Evolutionary conservation across 2,797 vertebrate genomes (phyloP).

Genomic region (Bradypodion pumilum): DNA sequence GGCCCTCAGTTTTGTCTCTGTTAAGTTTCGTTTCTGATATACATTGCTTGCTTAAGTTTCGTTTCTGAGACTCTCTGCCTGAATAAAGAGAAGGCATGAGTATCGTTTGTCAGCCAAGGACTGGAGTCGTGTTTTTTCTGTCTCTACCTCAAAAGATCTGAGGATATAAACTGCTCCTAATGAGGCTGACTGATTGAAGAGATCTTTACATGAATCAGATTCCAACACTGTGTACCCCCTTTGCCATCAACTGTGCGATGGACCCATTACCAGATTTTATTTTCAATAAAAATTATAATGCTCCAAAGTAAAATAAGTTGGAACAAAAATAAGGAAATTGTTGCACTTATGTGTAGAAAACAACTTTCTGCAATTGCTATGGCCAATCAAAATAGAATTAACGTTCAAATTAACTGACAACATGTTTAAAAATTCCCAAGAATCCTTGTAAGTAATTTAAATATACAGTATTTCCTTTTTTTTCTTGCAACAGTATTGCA

Average conservation of each 20-base stretch:
- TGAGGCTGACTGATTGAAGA: too few species aligned
- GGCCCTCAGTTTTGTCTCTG: too few species aligned
- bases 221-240: too few species aligned
- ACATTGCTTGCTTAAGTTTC: too few species aligned
- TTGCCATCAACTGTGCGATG: neutral
- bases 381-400: neutral
- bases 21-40: too few species aligned
- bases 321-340: neutral
- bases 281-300: neutral
- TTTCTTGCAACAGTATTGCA: neutral
- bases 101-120: too few species aligned
- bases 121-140: too few species aligned
- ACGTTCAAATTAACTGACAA: neutral
- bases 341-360: neutral
- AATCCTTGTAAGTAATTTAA: neutral
- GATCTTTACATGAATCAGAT: too few species aligned
- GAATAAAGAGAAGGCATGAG: too few species aligned
- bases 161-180: too few species aligned
- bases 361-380: neutral
- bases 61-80: too few species aligned
- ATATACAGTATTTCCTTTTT: neutral
- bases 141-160: too few species aligned
- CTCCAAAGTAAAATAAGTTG: neutral
- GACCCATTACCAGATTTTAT: neutral
- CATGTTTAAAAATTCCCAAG: neutral